Evolutionary conservation across 2,113 vertebrate genomes (phyloP), one percentile per base, ranked within the genome.

Genomic region (Gymnogyps californianus): DNA sequence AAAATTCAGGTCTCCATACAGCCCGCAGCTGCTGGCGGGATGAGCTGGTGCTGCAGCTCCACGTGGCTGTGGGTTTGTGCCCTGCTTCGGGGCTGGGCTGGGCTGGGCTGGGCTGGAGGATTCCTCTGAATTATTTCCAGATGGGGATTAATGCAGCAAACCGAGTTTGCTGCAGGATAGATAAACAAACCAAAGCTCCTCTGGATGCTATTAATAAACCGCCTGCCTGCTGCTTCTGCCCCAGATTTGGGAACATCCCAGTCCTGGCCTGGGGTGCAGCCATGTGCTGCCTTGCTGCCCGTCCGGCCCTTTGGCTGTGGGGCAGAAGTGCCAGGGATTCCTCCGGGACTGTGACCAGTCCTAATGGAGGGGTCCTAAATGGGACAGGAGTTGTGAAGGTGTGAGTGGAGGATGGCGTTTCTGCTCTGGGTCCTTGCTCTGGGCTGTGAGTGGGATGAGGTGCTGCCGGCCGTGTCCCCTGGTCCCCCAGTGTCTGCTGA

Each of bases 101-200:
- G 91, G 78, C 64, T 77, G 90, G 95, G 95, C 81, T 95, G 91
- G 88, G 85, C 82, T 75, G 67, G 42, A 90, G 65, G 80, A 93
- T 91, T 95, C 95, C 90, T 95, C 87, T 93, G 84, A 96, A 96
- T 96, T 90, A 96, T 79, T 96, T 97, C 96, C 96, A 96, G 96
- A 96, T 96, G 93, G 96, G 93, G 96, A 97, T 96, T 97, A 97
- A 96, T 72, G 93, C 90, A 85, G 76, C 75, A 96, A 75, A 89
- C 38, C 0, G 21, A 91, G 87, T 83, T 93, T 94, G 70, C 94
- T 89, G 93, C 84, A 95, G 91, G 93, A 71, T 20, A 79, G 57
- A 97, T 91, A 95, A 97, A 94, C 87, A 96, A 95, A 76, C 52
- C 82, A 91, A 96, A 97, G 95, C 92, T 97, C 44, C 82, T 96